These are phyloP conservation scores for Eospalax fontanierii DNA, from an alignment of 2,797 vertebrate species.

Conservation along the genomic window DNA sequence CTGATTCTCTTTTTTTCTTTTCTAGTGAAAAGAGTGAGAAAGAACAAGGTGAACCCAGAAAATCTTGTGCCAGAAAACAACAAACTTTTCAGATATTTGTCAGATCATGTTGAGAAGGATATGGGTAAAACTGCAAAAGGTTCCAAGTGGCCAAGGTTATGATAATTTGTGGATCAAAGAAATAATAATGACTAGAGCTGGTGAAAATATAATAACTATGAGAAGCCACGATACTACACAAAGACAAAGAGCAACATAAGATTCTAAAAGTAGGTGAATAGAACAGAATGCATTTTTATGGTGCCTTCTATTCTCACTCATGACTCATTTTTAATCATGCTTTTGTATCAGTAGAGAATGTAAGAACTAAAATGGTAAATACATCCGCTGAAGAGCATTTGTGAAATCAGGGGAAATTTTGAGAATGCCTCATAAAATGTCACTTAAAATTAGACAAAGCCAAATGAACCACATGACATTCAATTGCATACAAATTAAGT, in stretches of 20 bases:
- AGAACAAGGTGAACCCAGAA: slow-evolving; percentile 9
- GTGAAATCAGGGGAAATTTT: slow-evolving; percentile 25
- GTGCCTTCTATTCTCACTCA: slow-evolving; percentile 51
- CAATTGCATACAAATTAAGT: slow-evolving; percentile 17
- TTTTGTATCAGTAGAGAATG: slow-evolving; percentile 47
- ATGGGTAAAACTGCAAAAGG: slow-evolving; percentile 30
- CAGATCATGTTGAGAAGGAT: slow-evolving; percentile 16
- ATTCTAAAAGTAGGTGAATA: slow-evolving; percentile 58
- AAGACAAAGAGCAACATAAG: slow-evolving; percentile 11
- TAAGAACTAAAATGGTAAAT: slow-evolving; percentile 57
- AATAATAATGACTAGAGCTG: slow-evolving; percentile 29
- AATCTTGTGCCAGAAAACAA: slow-evolving; percentile 49
- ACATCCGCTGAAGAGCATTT: slow-evolving; percentile 29
- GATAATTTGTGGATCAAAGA: slow-evolving; percentile 30
- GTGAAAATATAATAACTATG: slow-evolving; percentile 4
- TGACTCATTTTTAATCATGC: slow-evolving; percentile 36
- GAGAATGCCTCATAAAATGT: slow-evolving; percentile 7
- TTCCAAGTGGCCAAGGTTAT: background rate
- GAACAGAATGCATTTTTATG: slow-evolving; percentile 45
- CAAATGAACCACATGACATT: slow-evolving; percentile 64
- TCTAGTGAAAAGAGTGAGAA: slow-evolving; percentile 34
- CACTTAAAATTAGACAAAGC: slow-evolving; percentile 48
- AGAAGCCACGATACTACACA: slow-evolving; percentile 31
- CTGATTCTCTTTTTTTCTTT: slow-evolving; percentile 43
- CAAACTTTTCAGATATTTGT: slow-evolving; percentile 41